Base-by-base conservation (phyloP, 2,113 vertebrate genomes). In the Barnardius zonarius region DNA sequence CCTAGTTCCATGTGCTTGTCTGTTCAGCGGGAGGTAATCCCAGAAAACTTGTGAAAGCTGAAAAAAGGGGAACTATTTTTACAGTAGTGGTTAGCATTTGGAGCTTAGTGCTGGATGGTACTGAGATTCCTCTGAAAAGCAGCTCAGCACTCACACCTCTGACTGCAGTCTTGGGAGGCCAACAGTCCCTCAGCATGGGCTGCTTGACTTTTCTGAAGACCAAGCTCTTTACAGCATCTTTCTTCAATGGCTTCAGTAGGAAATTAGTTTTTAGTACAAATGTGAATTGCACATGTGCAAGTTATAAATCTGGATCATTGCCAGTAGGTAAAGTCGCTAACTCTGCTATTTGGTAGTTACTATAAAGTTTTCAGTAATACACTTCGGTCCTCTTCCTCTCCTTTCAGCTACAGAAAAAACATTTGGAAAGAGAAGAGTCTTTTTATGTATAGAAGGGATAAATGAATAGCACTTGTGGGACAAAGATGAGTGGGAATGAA, bases 271-370 rank as follows among this genome's bases (percentile, higher is more conserved):
- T 96, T 64, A 93, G 82, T 83, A 78, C 30, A 92, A 86, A 96
- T 93, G 90, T 94, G 96, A 97, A 86, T 95, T 87, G 68, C 96
- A 96, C 68, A 96, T 96, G 82, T 96, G 95, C 63, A 67, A 80
- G 82, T 88, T 95, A 79, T 51, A 93, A 69, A 88, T 70, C 72
- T 95, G 93, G 84, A 83, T 63, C 44, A 18, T 14, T 77, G 95
- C 96, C 96, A 95, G 62, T 74, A 79, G 84, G 92, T 88, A 74
- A 85, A 93, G 67, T 63, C 27, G 11, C 87, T 83, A 94, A 93
- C 67, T 94, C 76, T 90, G 87, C 75, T 90, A 10, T 96, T 91
- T 95, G 87, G 91, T 96, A 94, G 87, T 95, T 96, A 80, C 63
- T 70, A 24, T 63, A 74, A 87, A 80, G 59, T 80, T 85, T 95